Evolutionary conservation across 2,113 vertebrate genomes (phyloP).

Genomic region (Caranx ignobilis): DNA sequence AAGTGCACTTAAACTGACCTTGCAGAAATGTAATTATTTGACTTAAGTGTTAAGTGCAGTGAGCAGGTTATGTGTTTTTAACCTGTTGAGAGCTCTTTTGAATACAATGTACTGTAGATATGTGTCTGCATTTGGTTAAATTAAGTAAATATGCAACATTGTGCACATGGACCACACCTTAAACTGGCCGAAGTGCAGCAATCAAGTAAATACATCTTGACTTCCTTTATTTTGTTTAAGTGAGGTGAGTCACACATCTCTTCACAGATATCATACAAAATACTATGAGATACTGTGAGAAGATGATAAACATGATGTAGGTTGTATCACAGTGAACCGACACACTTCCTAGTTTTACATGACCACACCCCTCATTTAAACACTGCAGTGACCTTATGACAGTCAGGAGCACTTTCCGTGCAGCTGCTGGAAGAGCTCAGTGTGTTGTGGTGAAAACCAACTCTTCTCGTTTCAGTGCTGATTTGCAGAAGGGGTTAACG

Average conservation of each 20-base stretch:
- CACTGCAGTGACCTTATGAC: neutral
- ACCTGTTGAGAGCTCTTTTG: neutral
- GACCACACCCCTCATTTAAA: neutral
- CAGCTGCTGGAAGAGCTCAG: neutral
- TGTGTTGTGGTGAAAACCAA: neutral
- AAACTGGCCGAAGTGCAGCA: neutral
- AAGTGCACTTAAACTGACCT: neutral
- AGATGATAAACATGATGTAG: neutral
- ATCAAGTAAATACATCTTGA: neutral
- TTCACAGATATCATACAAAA: too few relatives aligned
- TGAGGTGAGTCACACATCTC: neutral
- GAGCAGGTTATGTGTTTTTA: neutral
- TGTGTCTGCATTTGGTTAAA: neutral
- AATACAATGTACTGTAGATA: neutral
- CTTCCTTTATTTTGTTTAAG: neutral
- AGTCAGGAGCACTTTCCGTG: neutral
- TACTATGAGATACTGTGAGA: too few relatives aligned
- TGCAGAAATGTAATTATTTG: neutral
- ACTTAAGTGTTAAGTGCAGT: neutral
- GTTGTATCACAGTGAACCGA: neutral
- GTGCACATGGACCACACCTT: neutral
- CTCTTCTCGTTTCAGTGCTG: neutral
- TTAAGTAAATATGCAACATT: neutral
- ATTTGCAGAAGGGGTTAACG: neutral
- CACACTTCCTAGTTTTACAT: neutral